These are phyloP conservation scores for Pseudomyrmex cubaensis DNA, from an alignment of 1,140 invertebrate genomes.

Conservation along the genomic window DNA sequence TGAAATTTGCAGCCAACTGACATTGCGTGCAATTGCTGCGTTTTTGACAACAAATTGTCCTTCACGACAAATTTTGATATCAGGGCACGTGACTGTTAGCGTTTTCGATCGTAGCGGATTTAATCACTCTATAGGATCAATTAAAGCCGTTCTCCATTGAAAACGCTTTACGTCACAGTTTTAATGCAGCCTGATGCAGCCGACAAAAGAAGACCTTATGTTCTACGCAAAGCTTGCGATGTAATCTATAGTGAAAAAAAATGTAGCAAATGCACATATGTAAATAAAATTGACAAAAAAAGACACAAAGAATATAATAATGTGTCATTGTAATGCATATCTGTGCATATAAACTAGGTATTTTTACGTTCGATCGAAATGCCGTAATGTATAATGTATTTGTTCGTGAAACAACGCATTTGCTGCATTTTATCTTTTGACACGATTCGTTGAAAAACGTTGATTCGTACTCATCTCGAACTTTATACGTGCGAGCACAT, in stretches of 20 bases:
- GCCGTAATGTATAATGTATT: neutral
- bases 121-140: too few species aligned
- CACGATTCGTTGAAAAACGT: constrained; percentile 40
- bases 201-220: neutral
- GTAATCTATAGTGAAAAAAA: constrained; percentile 40
- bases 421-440: constrained; percentile 57
- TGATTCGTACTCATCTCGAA: constrained; percentile 44
- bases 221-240: constrained; percentile 50
- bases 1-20: too few species aligned
- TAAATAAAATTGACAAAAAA: constrained; percentile 11
- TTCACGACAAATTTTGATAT: too few species aligned
- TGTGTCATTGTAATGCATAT: constrained; percentile 5
- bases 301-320: neutral
- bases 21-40: too few species aligned
- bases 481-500: constrained; percentile 54
- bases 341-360: constrained; percentile 6
- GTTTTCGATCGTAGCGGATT: too few species aligned
- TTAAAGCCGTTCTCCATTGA: too few species aligned
- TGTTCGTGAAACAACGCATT: constrained; percentile 22
- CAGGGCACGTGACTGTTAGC: too few species aligned
- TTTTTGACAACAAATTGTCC: too few species aligned
- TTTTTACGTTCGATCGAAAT: constrained; percentile 28
- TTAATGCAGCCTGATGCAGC: too few species aligned
- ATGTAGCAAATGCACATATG: constrained; percentile 62
- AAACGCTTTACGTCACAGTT: too few species aligned